Conservation (phyloP, 2,797 vertebrate genomes). For the Falco berigora region DNA sequence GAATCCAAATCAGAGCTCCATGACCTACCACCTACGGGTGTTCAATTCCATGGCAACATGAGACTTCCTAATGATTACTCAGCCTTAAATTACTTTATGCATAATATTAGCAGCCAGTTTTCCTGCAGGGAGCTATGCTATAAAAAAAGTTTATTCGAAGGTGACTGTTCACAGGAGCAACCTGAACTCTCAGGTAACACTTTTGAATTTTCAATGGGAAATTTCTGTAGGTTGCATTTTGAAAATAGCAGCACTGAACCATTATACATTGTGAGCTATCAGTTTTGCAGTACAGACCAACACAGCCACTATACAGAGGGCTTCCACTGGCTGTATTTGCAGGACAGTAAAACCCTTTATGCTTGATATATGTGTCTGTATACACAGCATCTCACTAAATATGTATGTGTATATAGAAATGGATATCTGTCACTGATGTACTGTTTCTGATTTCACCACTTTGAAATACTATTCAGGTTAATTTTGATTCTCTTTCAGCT, state of each 20-base stretch:
- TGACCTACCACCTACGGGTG: constrained; percentile 46
- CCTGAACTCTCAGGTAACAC: neutral
- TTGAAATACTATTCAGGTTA: neutral
- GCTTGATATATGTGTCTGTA: neutral
- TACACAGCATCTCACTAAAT: neutral
- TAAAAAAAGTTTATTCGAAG: neutral
- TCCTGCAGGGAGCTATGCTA: neutral
- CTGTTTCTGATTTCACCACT: neutral
- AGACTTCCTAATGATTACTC: constrained; percentile 61
- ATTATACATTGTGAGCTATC: rapidly evolving
- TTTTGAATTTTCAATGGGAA: neutral
- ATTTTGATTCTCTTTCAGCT: neutral
- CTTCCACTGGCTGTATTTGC: neutral
- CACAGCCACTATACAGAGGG: neutral
- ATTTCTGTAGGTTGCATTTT: neutral
- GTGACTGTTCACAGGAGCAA: neutral
- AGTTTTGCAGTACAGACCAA: neutral
- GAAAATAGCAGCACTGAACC: neutral
- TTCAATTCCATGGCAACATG: constrained; percentile 54
- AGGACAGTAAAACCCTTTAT: neutral
- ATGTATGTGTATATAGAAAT: neutral
- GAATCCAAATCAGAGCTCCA: constrained; percentile 14
- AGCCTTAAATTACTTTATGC: constrained; percentile 33
- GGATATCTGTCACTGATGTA: neutral
- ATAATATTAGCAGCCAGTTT: constrained; percentile 14